Evolutionary conservation across 1,140 invertebrate genomes (phyloP), one percentile per base, ranked within the genome.

Genomic region (Venturia canescens): DNA sequence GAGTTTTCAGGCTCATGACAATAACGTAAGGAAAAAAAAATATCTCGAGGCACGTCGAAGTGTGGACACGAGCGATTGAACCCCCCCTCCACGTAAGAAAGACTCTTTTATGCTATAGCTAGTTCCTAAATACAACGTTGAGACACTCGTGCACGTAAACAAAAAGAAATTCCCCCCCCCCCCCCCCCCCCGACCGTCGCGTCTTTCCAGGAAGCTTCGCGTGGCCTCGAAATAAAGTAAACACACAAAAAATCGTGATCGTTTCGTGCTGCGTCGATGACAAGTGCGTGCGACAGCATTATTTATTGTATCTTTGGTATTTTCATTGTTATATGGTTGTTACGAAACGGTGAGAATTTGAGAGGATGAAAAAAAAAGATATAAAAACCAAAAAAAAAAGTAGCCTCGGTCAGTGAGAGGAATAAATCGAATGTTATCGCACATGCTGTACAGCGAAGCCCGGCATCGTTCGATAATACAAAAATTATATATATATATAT

Each of bases 61-160:
- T 11, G 31, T 38, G 29, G 67, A 29, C 16, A 29, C 67, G 29
- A 72, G 70, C 18, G 21, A 77, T 60, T 44, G 38, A 71, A 71
- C 38, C 75, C 75, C 57, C 29, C 78, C 38, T 70, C 75, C 57
- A 38, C 78, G 79, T 77, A 31, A 31, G 78, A 79, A 26, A 78
- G 77, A 50, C 74, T 80, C 75, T 80, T 83, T 76, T 44, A 44
- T 66, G 71, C 60, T 80, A 80, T 84, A 85, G 74, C 71, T 81
- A 86, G 84, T 86, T 86, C 83, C 83, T 84, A 86, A 78, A 84
- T 27, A 80, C 63, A 81, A 34, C 72, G 76, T 85, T 84, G 67
- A 57, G 78, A 83, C 66, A 83, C 38, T 44, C 83, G 77, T 77
- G 81, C 79, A 76, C 84, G 23, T 83, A 84, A 85, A 69, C 13